Conservation (phyloP, 2,113 vertebrate species). For the Carettochelys insculpta region DNA sequence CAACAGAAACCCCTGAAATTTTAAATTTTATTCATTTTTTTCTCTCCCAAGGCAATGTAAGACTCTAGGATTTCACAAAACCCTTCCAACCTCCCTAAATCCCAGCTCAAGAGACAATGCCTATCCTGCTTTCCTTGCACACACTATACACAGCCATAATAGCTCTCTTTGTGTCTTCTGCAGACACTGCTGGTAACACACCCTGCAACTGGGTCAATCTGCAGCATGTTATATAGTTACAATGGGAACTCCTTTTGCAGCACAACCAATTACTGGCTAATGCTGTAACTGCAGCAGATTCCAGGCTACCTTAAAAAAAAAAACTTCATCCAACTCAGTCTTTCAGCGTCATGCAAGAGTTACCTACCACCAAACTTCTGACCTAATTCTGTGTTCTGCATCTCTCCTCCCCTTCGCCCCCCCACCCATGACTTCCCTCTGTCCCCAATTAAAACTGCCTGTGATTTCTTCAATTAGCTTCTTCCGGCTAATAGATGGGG, state of each 20-base stretch:
- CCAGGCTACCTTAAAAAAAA: background rate
- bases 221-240: fast-evolving
- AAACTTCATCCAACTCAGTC: fast-evolving
- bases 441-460: slow-evolving; percentile 65
- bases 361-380: slow-evolving; percentile 2
- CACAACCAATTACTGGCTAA: background rate
- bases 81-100: background rate
- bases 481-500: slow-evolving; percentile 62
- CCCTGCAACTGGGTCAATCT: background rate
- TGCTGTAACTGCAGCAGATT: background rate
- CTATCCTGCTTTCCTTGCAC: fast-evolving
- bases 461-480: slow-evolving; percentile 67
- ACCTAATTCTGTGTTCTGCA: slow-evolving; percentile 11
- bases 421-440: slow-evolving; percentile 32
- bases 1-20: background rate
- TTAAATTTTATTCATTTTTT: background rate
- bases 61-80: fast-evolving
- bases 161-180: fast-evolving
- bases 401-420: background rate
- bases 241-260: background rate
- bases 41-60: background rate
- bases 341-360: background rate
- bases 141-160: fast-evolving
- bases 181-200: background rate
- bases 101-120: background rate